Percentiles rank a stretch among this genome's conserved stretches.
Evolutionary conservation across 2,888 invertebrate genomes (phyloP).

Genomic region (Noctua janthina): DNA sequence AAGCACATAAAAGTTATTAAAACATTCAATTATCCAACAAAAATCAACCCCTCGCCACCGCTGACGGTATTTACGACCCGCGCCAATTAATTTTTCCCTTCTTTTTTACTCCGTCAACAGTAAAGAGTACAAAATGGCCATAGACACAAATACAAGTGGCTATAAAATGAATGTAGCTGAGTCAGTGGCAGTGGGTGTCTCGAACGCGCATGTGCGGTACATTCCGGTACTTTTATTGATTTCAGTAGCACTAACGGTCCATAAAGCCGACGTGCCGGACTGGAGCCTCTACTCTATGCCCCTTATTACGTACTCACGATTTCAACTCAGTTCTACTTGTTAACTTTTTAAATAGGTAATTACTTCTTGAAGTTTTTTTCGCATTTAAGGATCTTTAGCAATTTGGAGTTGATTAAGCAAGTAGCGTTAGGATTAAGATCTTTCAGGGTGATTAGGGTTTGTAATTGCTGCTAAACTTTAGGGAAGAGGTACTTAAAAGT

Average conservation of each 20-base stretch:
- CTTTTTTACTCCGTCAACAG: slow-evolving; percentile 84
- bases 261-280: slow-evolving; percentile 89
- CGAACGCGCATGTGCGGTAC: slow-evolving; percentile 90
- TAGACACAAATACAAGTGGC: slow-evolving; percentile 90
- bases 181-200: slow-evolving; percentile 83
- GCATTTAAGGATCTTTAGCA: slow-evolving; percentile 57
- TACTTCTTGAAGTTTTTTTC: slow-evolving; percentile 71
- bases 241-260: slow-evolving; percentile 93
- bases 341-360: slow-evolving; percentile 84
- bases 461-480: slow-evolving; percentile 47
- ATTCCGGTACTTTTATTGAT: slow-evolving; percentile 92
- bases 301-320: slow-evolving; percentile 89
- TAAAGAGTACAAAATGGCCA: slow-evolving; percentile 88
- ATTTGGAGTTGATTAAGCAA: slow-evolving; percentile 65
- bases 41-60: slow-evolving; percentile 73
- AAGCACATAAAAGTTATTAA: slow-evolving; percentile 61
- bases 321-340: slow-evolving; percentile 85
- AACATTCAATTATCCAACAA: slow-evolving; percentile 66
- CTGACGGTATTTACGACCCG: slow-evolving; percentile 76
- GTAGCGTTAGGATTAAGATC: slow-evolving; percentile 60
- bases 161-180: slow-evolving; percentile 90
- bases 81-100: slow-evolving; percentile 82
- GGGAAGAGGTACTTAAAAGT: slow-evolving; percentile 1
- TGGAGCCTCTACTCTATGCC: slow-evolving; percentile 85
- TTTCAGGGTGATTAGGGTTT: slow-evolving; percentile 51